Base-by-base conservation (phyloP, 1,140 invertebrate species). In the Bursaphelenchus mucronatus region DNA sequence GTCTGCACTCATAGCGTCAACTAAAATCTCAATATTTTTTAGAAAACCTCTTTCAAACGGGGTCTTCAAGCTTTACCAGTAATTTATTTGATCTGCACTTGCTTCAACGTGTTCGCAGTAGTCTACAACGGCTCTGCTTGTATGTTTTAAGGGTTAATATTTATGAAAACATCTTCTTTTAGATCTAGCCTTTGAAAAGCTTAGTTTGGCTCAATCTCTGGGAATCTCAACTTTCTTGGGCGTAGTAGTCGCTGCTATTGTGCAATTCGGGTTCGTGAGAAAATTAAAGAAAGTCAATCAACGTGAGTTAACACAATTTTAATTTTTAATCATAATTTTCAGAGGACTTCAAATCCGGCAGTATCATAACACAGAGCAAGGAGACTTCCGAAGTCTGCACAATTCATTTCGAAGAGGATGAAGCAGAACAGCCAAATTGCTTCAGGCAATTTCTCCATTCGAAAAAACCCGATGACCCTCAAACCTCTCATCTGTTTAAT, bases 81-180 rank as follows among this genome's bases (percentile, higher is more conserved):
- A 66, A 91, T 96, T 81, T 98, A 97, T 82, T 91, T 90, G 61
- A 83, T 90, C 45, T 96, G 94, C 19, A 85, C 97, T 68, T 86
- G 90, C 68, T 86, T 97, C 58, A 97, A 97, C 83, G 86, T 94
- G 0, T 87, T 97, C 71, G 95, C 92, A 53, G 88, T 98, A 58
- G 87, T 92, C 49, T 88, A 90, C 67, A 90, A 94, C 84, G 94
- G 94, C 68, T 92, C 94, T 47, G 88, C 90, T 82, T 85, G 91
- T 94, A 85, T 89, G 87, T 86, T n/a, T 21, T 17, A 3, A 2
- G 2, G 2, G 13, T 3, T 21, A 30, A 54, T 2, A 17, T 4
- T n/a, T 15, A 13, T 1, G 44, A n/a, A 30, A 30, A 65, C n/a
- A 11, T n/a, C 13, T 72, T 79, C 73, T 84, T 84, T 44, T 82